These are phyloP conservation scores for Diaprepes abbreviatus DNA, from an alignment of 2,888 invertebrate species.

Conservation along the genomic window DNA sequence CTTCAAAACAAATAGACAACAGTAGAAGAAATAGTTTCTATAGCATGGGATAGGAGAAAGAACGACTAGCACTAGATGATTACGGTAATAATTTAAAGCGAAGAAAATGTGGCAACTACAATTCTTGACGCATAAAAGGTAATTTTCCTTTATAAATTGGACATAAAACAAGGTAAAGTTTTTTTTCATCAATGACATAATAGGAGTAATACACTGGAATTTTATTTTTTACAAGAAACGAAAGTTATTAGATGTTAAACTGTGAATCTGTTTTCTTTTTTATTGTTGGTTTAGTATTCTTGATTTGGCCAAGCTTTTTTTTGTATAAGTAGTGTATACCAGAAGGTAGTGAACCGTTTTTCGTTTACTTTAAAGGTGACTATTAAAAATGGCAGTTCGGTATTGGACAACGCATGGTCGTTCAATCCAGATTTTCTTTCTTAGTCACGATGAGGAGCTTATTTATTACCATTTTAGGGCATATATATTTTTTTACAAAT, in stretches of 20 bases:
- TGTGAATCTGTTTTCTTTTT: too few relatives aligned
- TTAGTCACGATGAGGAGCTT: too few relatives aligned
- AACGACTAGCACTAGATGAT: conserved; percentile 27
- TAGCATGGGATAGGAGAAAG: conserved; percentile 19
- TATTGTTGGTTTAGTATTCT: too few relatives aligned
- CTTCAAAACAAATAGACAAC: conserved; percentile 3
- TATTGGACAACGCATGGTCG: too few relatives aligned
- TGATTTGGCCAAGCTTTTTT: too few relatives aligned
- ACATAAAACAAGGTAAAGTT: not conserved
- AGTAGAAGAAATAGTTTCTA: not conserved
- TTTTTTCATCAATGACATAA: not conserved
- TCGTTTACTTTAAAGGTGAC: too few relatives aligned
- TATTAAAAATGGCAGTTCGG: too few relatives aligned
- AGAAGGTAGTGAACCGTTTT: too few relatives aligned
- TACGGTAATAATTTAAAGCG: conserved; percentile 22
- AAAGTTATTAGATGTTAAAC: not conserved
- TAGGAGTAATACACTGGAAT: not conserved
- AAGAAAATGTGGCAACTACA: not conserved
- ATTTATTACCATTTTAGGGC: too few relatives aligned
- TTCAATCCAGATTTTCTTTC: too few relatives aligned
- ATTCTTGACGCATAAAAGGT: not conserved
- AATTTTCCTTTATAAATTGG: not conserved
- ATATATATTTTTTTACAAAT: too few relatives aligned
- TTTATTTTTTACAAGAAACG: not conserved
- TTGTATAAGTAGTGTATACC: too few relatives aligned